phyloP scores from a whole-genome alignment of 2,797 vertebrate genomes.

The Buceros bicornis region DNA sequence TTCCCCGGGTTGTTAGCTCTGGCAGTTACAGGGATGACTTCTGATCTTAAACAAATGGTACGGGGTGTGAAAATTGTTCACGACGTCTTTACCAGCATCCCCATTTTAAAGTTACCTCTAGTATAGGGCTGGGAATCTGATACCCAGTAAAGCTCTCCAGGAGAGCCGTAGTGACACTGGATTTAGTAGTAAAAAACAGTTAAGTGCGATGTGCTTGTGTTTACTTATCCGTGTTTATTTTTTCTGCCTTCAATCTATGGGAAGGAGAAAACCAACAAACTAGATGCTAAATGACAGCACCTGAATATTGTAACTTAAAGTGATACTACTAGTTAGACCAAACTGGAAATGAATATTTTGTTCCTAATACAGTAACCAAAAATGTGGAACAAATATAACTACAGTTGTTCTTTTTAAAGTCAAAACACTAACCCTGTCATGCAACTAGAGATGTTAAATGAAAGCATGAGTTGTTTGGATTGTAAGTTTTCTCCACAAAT shows the following conservation, averaged over 20 bases:
- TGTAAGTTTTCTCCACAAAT: not conserved
- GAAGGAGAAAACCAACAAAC: not conserved
- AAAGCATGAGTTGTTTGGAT: not conserved
- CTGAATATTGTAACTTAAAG: conserved; percentile 13
- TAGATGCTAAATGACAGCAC: not conserved
- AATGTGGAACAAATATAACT: not conserved
- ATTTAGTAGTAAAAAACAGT: not conserved
- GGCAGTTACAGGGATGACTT: conserved; percentile 19
- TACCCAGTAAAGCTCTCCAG: not conserved
- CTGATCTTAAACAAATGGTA: conserved; percentile 65
- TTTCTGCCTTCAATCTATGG: not conserved
- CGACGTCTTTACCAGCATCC: conserved; percentile 36
- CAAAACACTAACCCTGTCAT: not conserved
- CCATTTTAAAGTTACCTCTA: not conserved
- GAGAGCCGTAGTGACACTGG: not conserved
- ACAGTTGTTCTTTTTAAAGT: not conserved
- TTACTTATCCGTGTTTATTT: conserved; percentile 12
- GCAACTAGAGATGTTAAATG: not conserved
- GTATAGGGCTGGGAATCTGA: not conserved
- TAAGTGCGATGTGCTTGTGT: not conserved
- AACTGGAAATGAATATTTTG: not conserved
- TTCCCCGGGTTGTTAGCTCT: not conserved
- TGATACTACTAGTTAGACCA: not conserved
- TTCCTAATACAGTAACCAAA: not conserved
- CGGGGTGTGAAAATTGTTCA: conserved; percentile 16